Percentiles rank a stretch among this genome's conserved stretches.
These are phyloP conservation scores for Neodiprion lecontei DNA, from an alignment of 1,140 invertebrate species.

Conservation along the genomic window DNA sequence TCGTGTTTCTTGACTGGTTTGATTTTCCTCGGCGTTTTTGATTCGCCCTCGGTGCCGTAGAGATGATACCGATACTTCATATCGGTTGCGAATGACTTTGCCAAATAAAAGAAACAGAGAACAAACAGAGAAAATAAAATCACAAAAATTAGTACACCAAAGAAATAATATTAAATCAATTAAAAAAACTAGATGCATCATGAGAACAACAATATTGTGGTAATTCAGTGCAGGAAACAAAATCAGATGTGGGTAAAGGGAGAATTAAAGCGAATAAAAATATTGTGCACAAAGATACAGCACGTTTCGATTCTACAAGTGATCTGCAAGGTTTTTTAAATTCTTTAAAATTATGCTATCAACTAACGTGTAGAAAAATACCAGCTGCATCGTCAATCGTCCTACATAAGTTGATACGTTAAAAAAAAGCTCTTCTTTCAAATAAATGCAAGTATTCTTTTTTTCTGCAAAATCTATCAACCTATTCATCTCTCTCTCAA, in stretches of 20 bases:
- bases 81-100: conserved; percentile 63
- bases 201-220: conserved; percentile 26
- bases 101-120: conserved; percentile 39
- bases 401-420: too few relatives aligned
- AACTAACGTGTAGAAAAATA: too few relatives aligned
- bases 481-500: too few relatives aligned
- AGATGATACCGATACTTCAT: conserved; percentile 64
- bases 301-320: not conserved
- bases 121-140: conserved; percentile 45
- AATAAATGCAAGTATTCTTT: too few relatives aligned
- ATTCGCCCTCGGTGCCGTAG: conserved; percentile 57
- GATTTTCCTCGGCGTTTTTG: conserved; percentile 51
- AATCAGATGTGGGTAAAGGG: conserved; percentile 16
- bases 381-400: too few relatives aligned
- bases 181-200: conserved; percentile 22
- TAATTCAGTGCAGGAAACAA: conserved; percentile 31
- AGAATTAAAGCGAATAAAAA: conserved; percentile 2
- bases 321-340: not conserved
- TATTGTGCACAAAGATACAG: conserved; percentile 1
- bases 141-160: conserved; percentile 42
- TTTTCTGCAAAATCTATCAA: too few relatives aligned
- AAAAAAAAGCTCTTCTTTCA: too few relatives aligned
- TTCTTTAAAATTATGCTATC: too few relatives aligned
- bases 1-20: conserved; percentile 34
- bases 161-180: conserved; percentile 24